Evolutionary conservation across 1,140 invertebrate genomes (phyloP), one percentile per base, ranked within the genome.

Genomic region (Streblospio benedicti): DNA sequence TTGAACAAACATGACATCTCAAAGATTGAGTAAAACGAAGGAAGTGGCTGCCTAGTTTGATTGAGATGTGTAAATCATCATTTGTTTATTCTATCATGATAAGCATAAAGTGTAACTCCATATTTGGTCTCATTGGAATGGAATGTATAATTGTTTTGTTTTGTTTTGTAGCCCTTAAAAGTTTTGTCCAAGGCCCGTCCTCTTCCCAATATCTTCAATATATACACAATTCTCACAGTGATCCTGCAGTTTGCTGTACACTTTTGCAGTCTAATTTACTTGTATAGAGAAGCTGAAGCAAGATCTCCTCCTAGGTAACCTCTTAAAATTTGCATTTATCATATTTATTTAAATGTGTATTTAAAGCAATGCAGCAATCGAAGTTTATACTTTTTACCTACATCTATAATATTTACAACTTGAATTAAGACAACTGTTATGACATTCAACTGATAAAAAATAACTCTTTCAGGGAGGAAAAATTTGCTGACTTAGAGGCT

Each of bases 131-230:
- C n/a, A n/a, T n/a, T n/a, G n/a, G n/a, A n/a, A n/a, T n/a, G n/a
- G n/a, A n/a, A n/a, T n/a, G n/a, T n/a, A n/a, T n/a, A n/a, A n/a
- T n/a, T n/a, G n/a, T n/a, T n/a, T n/a, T 20, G 35, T 50, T 38
- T 50, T 50, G 30, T 50, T 25, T 62, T 73, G 52, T 79, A 95
- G 87, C 97, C 97, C 0, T 73, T 99, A 53, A 94, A 93, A 78
- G 86, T 85, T 0, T 78, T 99, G 32, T 98, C 95, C 0, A 90
- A 89, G 72, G 85, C 96, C 73, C 84, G 95, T 50, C 97, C 97
- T 23, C 81, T 99, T 65, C 92, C 97, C 47, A 99, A 99, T 76
- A 99, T 99, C 65, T 99, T 99, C 76, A 99, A 99, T 81, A 72
- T 92, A 6, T 99, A 99, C 75, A 99, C 96, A 0, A 85, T 99